phyloP scores from a whole-genome alignment of 2,888 invertebrate genomes.

The Leptinotarsa tumamoca region DNA sequence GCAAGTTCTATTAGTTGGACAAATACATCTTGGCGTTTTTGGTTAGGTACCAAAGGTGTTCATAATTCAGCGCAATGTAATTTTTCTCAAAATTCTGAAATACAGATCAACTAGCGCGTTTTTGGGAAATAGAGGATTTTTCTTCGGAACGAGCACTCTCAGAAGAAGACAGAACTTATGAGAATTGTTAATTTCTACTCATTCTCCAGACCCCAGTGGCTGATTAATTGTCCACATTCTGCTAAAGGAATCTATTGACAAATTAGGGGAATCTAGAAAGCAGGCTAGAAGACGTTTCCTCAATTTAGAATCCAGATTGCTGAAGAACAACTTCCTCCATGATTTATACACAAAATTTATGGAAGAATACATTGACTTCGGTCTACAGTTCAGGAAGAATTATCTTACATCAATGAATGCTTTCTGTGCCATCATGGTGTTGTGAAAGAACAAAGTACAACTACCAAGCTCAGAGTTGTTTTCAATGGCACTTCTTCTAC shows the following conservation, averaged over 20 bases:
- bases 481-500: conserved; percentile 25
- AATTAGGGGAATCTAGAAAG: not conserved
- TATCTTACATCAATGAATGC: not conserved
- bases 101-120: too few species aligned
- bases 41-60: too few species aligned
- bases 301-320: not conserved
- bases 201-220: not conserved
- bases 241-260: not conserved
- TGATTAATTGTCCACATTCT: not conserved
- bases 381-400: not conserved
- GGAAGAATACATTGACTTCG: not conserved
- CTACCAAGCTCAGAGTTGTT: conserved; percentile 27
- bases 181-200: not conserved
- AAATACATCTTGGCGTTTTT: too few species aligned
- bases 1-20: too few species aligned
- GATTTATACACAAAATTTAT: not conserved
- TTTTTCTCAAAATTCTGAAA: too few species aligned
- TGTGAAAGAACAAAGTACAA: conserved; percentile 23
- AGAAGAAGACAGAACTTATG: not conserved
- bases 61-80: too few species aligned
- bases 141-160: not conserved
- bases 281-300: not conserved
- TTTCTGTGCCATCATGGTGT: conserved; percentile 32
- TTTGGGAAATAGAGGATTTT: too few species aligned
- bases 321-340: not conserved